Evolutionary conservation across 2,113 vertebrate species (phyloP).

Genomic region (Ictalurus furcatus): DNA sequence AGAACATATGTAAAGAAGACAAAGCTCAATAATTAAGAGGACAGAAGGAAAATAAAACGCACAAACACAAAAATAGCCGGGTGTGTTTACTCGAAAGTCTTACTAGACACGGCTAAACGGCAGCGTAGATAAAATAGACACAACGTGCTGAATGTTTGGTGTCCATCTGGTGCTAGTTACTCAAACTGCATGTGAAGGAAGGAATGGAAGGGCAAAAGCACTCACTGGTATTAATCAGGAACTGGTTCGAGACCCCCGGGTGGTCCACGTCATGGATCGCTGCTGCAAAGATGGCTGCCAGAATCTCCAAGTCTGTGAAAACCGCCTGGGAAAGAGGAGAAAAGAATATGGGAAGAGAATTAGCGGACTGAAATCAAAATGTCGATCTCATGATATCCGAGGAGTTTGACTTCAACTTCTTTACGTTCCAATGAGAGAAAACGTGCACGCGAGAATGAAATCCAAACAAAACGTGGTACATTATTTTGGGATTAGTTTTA

Average conservation of each 20-base stretch:
- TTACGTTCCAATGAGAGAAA: slow-evolving; percentile 4
- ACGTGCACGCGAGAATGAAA: not conserved
- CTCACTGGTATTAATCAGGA: slow-evolving; percentile 99
- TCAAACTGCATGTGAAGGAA: slow-evolving; percentile 24
- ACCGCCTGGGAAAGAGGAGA: slow-evolving; percentile 79
- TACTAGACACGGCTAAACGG: not conserved
- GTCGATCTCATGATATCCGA: not conserved
- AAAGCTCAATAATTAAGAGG: not conserved
- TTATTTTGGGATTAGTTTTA: slow-evolving; percentile 17
- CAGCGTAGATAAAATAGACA: slow-evolving; percentile 14
- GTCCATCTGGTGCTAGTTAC: slow-evolving; percentile 41
- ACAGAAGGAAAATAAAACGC: slow-evolving; percentile 3
- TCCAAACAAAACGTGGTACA: slow-evolving; percentile 19
- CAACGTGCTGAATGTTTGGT: slow-evolving; percentile 21
- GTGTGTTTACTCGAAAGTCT: slow-evolving; percentile 4
- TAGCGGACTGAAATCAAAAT: not conserved
- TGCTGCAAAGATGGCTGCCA: slow-evolving; percentile 95
- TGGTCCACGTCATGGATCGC: slow-evolving; percentile 99
- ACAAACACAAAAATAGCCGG: slow-evolving; percentile 5
- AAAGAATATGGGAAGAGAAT: slow-evolving; percentile 14
- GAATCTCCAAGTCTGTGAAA: slow-evolving; percentile 96
- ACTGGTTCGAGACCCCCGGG: slow-evolving; percentile 97
- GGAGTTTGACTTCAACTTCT: not conserved
- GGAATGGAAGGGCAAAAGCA: slow-evolving; percentile 47
- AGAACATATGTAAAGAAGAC: not conserved